Conservation (phyloP, 1,140 invertebrate species). For the Pogonus chalceus region DNA sequence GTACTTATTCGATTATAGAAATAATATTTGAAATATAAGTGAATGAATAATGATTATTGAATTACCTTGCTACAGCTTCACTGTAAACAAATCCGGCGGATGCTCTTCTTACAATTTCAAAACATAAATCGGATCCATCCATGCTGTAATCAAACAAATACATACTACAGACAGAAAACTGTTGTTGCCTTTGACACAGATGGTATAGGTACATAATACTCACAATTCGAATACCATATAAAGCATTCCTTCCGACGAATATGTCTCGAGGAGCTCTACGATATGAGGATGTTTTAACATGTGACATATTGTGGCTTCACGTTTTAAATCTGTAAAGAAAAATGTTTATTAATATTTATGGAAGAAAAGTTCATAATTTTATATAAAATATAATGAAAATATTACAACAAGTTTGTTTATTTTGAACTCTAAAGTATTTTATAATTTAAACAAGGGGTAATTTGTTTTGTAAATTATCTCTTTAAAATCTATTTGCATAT, state of each 20-base stretch:
- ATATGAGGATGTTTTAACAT: constrained; percentile 98
- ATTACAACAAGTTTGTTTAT: too few species aligned
- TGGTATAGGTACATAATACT: constrained; percentile 43
- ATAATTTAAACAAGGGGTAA: too few species aligned
- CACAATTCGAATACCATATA: constrained; percentile 99
- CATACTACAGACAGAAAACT: constrained; percentile 9
- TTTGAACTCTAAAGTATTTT: too few species aligned
- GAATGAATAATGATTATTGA: too few species aligned
- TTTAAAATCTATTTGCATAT: too few species aligned
- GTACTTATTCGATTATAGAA: too few species aligned
- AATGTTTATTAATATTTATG: not conserved
- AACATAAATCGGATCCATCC: constrained; percentile 97
- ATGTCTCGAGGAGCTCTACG: constrained; percentile 94
- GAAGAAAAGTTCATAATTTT: not conserved
- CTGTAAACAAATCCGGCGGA: constrained; percentile 96
- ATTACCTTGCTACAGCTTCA: constrained; percentile 94
- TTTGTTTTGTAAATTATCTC: too few species aligned
- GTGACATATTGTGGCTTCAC: constrained; percentile 97
- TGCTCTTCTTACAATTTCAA: constrained; percentile 93
- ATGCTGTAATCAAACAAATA: constrained; percentile 64
- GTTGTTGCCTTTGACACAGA: not conserved
- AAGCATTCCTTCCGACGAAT: constrained; percentile 96
- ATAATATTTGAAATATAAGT: too few species aligned
- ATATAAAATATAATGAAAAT: too few species aligned
- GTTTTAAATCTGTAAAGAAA: constrained; percentile 77